Base-by-base conservation (phyloP, 2,113 vertebrate genomes). In the Pipa parva region DNA sequence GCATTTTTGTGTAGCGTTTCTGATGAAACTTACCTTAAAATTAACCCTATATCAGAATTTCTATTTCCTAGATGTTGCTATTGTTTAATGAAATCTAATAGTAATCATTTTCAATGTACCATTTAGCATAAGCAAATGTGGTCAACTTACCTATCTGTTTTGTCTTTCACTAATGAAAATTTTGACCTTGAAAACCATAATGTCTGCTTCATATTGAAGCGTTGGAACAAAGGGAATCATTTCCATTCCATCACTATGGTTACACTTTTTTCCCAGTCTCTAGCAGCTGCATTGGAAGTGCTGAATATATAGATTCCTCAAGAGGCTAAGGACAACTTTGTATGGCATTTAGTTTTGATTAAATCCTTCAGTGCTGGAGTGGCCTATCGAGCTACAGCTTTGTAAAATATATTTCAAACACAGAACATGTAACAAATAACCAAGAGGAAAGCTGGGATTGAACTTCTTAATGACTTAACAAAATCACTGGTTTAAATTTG, bases 191-290 rank as follows among this genome's bases (percentile, higher is more conserved):
- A 86, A 89, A 89, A 82, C 1, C 0, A 73, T 85, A 84, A 71
- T 81, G 78, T 87, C 82, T 85, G 83, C 83, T 85, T 80, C 83
- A 86, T 85, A 86, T 79, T 83, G 80, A 81, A 89, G 82, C 80
- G 71, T 83, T 79, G 62, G 83, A 89, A 88, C 85, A 89, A 89
- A 89, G 82, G 80, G 86, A 84, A 84, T 88, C 63, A 86, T 88
- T 89, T 89, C 80, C 74, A 88, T 89, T 88, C 83, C 79, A 90
- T 90, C 86, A 86, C 89, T 89, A 90, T 90, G 88, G 89, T 89
- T 89, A 90, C 88, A 88, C 77, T 87, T 87, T 79, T 55, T 85
- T 77, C 81, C 82, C 13, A 48, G 71, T 72, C 65, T 49, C 76
- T 37, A 74, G 66, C 66, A 85, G 74, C 72, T 0, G 22, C 22